These are phyloP conservation scores for Oreotragus oreotragus DNA, from an alignment of 2,113 vertebrate species.

Conservation along the genomic window DNA sequence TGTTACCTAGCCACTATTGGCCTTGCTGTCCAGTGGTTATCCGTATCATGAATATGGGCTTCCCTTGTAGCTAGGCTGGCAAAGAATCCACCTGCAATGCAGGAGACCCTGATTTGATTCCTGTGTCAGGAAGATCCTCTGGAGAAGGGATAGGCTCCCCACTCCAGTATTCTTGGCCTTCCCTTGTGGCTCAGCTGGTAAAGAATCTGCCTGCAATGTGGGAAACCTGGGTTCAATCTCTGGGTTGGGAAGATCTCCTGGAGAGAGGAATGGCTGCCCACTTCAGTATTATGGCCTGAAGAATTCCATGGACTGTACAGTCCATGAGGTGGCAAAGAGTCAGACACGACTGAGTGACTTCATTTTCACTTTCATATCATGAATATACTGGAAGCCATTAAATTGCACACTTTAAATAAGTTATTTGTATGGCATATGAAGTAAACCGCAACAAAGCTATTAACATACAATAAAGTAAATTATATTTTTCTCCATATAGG, in stretches of 20 bases:
- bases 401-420: not conserved
- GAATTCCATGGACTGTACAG: not conserved
- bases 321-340: not conserved
- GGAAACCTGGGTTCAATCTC: not conserved
- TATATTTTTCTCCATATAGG: not conserved
- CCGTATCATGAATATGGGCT: not conserved
- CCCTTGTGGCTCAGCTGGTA: not conserved
- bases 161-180: not conserved
- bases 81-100: not conserved
- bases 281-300: not conserved
- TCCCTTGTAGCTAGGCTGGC: not conserved
- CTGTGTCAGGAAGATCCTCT: not conserved
- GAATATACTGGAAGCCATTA: not conserved
- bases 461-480: not conserved
- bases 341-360: not conserved
- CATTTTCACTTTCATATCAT: not conserved
- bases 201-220: not conserved
- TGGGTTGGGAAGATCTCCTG: not conserved
- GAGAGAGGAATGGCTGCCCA: not conserved
- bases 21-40: not conserved
- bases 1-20: not conserved
- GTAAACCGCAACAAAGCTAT: not conserved
- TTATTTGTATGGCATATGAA: not conserved
- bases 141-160: not conserved
- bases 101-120: not conserved